Base-by-base conservation (phyloP, 2,113 vertebrate genomes). In the Hydrolagus affinis region DNA sequence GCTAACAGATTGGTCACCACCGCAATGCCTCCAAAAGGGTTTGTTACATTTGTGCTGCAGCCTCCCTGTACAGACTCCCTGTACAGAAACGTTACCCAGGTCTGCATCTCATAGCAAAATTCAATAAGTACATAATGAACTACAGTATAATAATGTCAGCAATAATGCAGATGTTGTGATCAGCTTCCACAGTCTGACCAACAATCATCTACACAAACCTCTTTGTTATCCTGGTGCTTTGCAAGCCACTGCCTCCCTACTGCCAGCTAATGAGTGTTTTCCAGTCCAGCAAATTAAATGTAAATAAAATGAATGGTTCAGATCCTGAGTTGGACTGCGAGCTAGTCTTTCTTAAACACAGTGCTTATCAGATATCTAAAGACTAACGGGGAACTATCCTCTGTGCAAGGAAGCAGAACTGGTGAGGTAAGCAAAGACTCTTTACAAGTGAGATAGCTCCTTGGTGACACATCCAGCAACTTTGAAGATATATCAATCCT, bases 61-160 rank as follows among this genome's bases (percentile, higher is more conserved):
- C 23, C 60, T 70, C 15, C 56, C 56, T 60, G 21, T 4, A 59
- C 57, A 60, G n/a, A 62, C 62, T 78, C n/a, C 57, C 56, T 78
- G 76, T 2, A 62, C 17, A 14, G 76, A 59, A 25, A 62, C 62
- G 21, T 7, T 62, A 11, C 8, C 57, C 12, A 12, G n/a, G n/a
- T 23, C 59, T 78, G 44, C 76, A 25, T 56, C 21, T 78, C 57
- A 62, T 23, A 62, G n/a, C n/a, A 78, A 78, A 60, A 62, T 78
- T 60, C 76, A 62, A 60, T 77, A 59, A 62, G 62, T 4, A 60
- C 25, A 78, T 62, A 78, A 78, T 78, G 23, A 23, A 78, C 23
- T 62, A 25, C 17, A 44, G 44, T 44, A 44, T 44, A 44, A 44
- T 44, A 44, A 44, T 44, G 28, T 78, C 57, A 77, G 57, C 56